phyloP scores from a whole-genome alignment of 2,797 vertebrate genomes.

The Sebastes itinus region DNA sequence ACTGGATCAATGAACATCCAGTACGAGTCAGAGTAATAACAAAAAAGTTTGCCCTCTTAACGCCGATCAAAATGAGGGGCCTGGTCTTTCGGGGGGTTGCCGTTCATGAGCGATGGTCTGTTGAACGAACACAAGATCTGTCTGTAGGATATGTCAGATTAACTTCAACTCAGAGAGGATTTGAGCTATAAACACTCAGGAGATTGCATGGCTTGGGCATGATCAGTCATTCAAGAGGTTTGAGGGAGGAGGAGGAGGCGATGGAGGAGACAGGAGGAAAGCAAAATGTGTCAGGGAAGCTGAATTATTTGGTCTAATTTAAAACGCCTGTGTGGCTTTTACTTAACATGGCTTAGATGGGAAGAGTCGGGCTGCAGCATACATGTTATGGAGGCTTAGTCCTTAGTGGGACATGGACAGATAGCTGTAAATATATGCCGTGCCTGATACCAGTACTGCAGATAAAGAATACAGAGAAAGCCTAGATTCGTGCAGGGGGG shows the following conservation, averaged over 20 bases:
- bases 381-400: slow-evolving; percentile 74
- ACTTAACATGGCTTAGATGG: slow-evolving; percentile 56
- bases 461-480: slow-evolving; percentile 56
- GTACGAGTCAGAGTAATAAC: slow-evolving; percentile 66
- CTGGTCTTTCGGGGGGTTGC: slow-evolving; percentile 35
- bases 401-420: slow-evolving; percentile 69
- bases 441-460: slow-evolving; percentile 26
- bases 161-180: slow-evolving; percentile 78
- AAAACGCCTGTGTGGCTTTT: slow-evolving; percentile 68
- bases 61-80: slow-evolving; percentile 68
- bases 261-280: slow-evolving; percentile 33
- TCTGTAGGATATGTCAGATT: slow-evolving; percentile 81
- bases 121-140: slow-evolving; percentile 75
- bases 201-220: slow-evolving; percentile 73
- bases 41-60: slow-evolving; percentile 73
- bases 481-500: slow-evolving; percentile 6
- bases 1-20: slow-evolving; percentile 64
- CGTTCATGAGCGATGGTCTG: slow-evolving; percentile 75
- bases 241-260: slow-evolving; percentile 1
- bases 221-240: slow-evolving; percentile 76
- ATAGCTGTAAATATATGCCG: slow-evolving; percentile 69
- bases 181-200: slow-evolving; percentile 74
- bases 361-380: slow-evolving; percentile 28
- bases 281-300: slow-evolving; percentile 61
- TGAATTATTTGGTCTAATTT: slow-evolving; percentile 75